These are phyloP conservation scores for Caenorhabditis sp. DNA, from an alignment of 2,888 invertebrate species.

Conservation along the genomic window DNA sequence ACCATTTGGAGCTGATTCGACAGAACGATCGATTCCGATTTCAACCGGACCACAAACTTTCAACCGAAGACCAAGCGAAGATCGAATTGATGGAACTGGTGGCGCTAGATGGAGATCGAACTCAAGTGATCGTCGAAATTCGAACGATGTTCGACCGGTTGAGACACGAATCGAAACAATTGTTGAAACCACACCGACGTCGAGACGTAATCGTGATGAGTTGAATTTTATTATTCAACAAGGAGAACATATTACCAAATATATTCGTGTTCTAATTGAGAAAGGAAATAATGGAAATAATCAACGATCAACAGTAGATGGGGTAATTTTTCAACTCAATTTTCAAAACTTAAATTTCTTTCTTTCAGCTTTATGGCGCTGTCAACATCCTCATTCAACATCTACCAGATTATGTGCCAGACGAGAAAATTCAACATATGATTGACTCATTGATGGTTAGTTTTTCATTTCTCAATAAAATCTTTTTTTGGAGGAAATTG, in stretches of 20 bases:
- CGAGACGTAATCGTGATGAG: constrained; percentile 31
- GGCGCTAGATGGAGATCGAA: constrained; percentile 35
- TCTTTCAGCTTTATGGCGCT: not conserved
- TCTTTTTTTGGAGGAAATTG: too few species aligned
- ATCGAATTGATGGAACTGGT: constrained; percentile 5
- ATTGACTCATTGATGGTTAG: not conserved
- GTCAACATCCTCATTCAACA: not conserved
- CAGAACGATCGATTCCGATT: not conserved
- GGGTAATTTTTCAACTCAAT: not conserved
- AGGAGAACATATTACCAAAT: constrained; percentile 24
- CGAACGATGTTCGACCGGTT: constrained; percentile 18
- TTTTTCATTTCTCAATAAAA: not conserved
- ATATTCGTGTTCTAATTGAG: constrained; percentile 21
- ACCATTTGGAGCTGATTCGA: constrained; percentile 9
- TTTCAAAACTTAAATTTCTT: not conserved
- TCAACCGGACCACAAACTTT: not conserved
- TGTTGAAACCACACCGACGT: constrained; percentile 12
- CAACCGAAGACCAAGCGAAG: not conserved
- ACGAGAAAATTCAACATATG: not conserved
- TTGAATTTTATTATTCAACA: constrained; percentile 26
- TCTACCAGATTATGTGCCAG: not conserved
- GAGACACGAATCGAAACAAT: constrained; percentile 15
- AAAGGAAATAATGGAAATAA: constrained; percentile 31
- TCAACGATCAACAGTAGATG: not conserved
- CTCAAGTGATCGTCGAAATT: constrained; percentile 34